Evolutionary conservation across 2,113 vertebrate species (phyloP), one percentile per base, ranked within the genome.

Genomic region (Hemichromis elongatus): DNA sequence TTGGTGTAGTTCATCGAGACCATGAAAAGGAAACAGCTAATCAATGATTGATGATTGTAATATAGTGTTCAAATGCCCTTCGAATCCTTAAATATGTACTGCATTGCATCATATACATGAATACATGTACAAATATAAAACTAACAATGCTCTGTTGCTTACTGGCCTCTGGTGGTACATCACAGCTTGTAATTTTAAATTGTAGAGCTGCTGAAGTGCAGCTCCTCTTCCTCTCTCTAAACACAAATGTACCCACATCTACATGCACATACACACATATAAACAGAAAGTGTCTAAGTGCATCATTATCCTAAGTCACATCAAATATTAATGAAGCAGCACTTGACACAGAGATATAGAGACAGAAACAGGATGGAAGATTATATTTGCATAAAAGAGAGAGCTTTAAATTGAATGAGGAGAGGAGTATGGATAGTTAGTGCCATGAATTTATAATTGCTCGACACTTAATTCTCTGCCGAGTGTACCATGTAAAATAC

Each of bases 301-400:
- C 81, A 80, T 83, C 81, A 83, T 90, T 91, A 90, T 90, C 86
- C 59, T 14, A 63, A 81, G 75, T 88, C 75, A 79, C 35, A 91
- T 94, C 61, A 92, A 91, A 88, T 83, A 86, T 89, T 84, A 89
- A 93, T 88, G 85, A 90, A 70, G 83, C 83, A 83, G 83, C 70
- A 79, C 87, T 92, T 90, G 86, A 86, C 87, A 87, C 86, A 88
- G 16, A 89, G 77, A 81, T 33, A 54, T 78, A 81, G 81, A 80
- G 57, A 45, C 66, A 84, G 82, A 50, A 47, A 59, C 68, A 75
- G 80, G 90, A 87, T 82, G 75, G 57, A 89, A 82, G 82, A 85
- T 85, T 85, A 68, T 82, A 83, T 91, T 93, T 89, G 87, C 86
- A 90, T 90, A 87, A 84, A 84, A 84, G 61, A 63, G 14, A 61